phyloP scores from a whole-genome alignment of 2,888 invertebrate species.

The Agrotis ipsilon region DNA sequence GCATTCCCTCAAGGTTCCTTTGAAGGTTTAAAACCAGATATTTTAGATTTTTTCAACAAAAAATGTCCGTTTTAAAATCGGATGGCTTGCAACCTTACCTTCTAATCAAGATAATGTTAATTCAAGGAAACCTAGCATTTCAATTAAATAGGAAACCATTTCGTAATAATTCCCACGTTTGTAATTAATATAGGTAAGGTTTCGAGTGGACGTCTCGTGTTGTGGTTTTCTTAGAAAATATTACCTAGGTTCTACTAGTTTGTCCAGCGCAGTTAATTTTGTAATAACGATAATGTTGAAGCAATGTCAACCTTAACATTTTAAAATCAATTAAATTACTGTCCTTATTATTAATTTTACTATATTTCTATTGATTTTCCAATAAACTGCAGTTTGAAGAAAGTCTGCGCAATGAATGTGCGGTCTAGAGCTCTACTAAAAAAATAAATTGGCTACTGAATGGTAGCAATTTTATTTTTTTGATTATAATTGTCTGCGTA shows the following conservation, averaged over 20 bases:
- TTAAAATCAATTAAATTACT: not conserved
- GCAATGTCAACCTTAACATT: no score
- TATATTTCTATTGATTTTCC: no score
- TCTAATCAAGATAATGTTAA: slow-evolving; percentile 53
- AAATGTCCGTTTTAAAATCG: slow-evolving; percentile 24
- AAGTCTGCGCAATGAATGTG: no score
- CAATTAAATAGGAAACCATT: slow-evolving; percentile 46
- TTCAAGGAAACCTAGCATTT: slow-evolving; percentile 53
- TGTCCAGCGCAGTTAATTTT: not conserved
- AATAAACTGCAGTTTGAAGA: no score
- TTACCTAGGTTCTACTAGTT: not conserved
- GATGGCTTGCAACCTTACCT: slow-evolving; percentile 48
- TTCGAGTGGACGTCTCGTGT: not conserved
- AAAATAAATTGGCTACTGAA: no score
- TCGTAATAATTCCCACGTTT: slow-evolving; percentile 41
- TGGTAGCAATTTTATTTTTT: no score
- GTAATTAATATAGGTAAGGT: slow-evolving; percentile 26
- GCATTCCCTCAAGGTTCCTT: slow-evolving; percentile 56
- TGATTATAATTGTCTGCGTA: no score
- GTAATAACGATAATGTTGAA: no score
- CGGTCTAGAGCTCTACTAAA: no score
- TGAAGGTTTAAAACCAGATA: slow-evolving; percentile 54
- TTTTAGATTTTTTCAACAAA: slow-evolving; percentile 42
- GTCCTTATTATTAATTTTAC: no score
- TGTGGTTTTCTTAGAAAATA: slow-evolving; percentile 8